Conservation (phyloP, 2,113 vertebrate genomes). For the Heterotis niloticus region DNA sequence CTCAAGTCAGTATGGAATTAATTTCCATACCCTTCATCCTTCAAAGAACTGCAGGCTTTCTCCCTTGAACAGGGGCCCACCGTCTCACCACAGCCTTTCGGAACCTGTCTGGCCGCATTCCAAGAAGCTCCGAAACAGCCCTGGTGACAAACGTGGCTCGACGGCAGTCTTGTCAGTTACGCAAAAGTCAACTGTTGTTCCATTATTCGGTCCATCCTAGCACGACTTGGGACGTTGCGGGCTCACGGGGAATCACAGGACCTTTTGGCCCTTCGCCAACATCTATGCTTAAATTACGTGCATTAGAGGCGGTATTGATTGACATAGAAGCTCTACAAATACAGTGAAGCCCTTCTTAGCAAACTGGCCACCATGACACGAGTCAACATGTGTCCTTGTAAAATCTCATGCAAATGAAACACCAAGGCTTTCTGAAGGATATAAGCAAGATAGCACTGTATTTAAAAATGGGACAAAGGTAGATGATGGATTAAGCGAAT, state of each 20-base stretch:
- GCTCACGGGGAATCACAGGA: not conserved
- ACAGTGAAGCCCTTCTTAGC: constrained; percentile 58
- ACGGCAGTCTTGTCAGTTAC: too few relatives aligned
- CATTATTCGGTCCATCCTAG: not conserved
- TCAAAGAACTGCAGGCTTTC: too few relatives aligned
- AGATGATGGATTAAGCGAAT: too few relatives aligned
- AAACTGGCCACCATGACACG: constrained; percentile 40
- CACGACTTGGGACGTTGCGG: not conserved
- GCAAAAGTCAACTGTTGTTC: too few relatives aligned
- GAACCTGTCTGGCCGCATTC: too few relatives aligned
- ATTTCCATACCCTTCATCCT: too few relatives aligned
- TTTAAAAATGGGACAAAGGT: not conserved
- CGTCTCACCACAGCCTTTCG: too few relatives aligned
- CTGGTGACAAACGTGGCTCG: too few relatives aligned
- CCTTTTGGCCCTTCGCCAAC: constrained; percentile 15
- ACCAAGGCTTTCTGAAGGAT: constrained; percentile 29
- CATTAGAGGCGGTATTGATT: constrained; percentile 52
- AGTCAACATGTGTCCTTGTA: constrained; percentile 28
- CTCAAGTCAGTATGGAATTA: too few relatives aligned
- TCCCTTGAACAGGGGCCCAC: too few relatives aligned
- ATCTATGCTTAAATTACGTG: constrained; percentile 18
- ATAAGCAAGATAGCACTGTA: constrained; percentile 24
- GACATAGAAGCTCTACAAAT: constrained; percentile 54
- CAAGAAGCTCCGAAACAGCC: too few relatives aligned
- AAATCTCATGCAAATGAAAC: constrained; percentile 45